Conservation (phyloP, 2,113 vertebrate genomes). For the Myanophis thanlyinensis region DNA sequence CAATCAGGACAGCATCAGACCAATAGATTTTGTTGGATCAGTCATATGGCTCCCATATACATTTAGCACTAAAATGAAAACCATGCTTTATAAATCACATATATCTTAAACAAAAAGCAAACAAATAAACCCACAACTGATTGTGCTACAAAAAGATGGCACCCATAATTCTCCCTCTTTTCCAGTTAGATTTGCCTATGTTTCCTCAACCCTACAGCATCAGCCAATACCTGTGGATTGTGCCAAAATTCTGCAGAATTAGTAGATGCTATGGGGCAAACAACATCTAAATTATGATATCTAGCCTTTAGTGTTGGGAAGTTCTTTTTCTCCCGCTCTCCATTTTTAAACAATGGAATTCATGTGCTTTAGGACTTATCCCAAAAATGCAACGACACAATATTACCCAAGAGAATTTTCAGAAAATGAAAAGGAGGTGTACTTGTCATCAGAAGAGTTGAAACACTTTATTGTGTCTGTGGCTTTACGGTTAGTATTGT, state of each 20-base stretch:
- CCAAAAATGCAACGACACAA: conserved; percentile 77
- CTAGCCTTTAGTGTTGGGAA: background rate
- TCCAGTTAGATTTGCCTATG: background rate
- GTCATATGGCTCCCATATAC: background rate
- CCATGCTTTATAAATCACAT: background rate
- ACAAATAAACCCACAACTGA: background rate
- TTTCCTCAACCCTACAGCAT: background rate
- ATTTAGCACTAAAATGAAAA: background rate
- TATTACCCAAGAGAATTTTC: conserved; percentile 77
- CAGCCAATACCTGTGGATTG: background rate
- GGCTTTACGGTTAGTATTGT: conserved; percentile 70
- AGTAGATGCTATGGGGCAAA: background rate
- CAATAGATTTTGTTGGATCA: background rate
- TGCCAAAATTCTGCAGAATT: background rate
- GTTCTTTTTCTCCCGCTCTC: background rate
- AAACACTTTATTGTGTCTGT: conserved; percentile 73
- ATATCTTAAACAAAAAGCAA: background rate
- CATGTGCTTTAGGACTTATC: conserved; percentile 72
- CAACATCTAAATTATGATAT: background rate
- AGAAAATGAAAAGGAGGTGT: conserved; percentile 70
- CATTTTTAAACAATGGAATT: conserved; percentile 33
- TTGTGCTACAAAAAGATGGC: background rate
- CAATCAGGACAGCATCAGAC: background rate
- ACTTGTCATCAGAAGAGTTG: conserved; percentile 68
- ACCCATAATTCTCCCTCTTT: background rate